These are phyloP conservation scores for Danaus chrysippus DNA, from an alignment of 2,888 invertebrate genomes.

Conservation along the genomic window DNA sequence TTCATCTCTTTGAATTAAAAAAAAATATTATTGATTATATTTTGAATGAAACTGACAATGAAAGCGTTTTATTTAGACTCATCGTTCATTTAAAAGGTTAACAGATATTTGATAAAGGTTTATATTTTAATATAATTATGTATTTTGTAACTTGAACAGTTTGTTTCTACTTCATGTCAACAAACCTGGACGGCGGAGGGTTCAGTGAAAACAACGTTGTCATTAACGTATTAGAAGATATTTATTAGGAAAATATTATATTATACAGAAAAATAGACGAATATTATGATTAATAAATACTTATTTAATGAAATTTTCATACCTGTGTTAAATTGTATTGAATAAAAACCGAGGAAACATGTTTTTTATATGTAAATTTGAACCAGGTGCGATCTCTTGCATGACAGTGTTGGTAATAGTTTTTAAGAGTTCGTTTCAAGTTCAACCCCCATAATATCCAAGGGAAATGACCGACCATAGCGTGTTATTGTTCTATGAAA, in stretches of 20 bases:
- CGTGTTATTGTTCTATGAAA: conserved; percentile 15
- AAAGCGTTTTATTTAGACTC: neutral
- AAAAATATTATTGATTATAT: too few species aligned
- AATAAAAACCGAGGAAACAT: too few species aligned
- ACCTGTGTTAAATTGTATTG: too few species aligned
- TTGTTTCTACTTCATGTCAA: too few species aligned
- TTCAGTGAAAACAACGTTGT: too few species aligned
- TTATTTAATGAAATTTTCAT: too few species aligned
- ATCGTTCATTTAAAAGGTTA: neutral
- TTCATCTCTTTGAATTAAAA: too few species aligned
- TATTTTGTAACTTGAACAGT: conserved; percentile 1
- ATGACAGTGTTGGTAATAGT: conserved; percentile 17
- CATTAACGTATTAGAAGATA: too few species aligned
- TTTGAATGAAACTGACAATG: neutral
- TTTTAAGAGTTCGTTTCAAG: neutral
- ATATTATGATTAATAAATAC: too few species aligned
- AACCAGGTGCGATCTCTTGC: conserved; percentile 19
- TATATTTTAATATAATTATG: neutral
- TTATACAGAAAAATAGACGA: too few species aligned
- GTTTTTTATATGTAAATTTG: conserved; percentile 24
- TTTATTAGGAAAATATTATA: too few species aligned
- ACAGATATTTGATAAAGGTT: conserved; percentile 2
- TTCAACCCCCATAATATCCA: neutral
- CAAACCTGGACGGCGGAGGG: too few species aligned
- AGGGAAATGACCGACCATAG: neutral